A percentile compares a stretch with the other conserved stretches of the same genome.
Conservation (phyloP, 2,113 vertebrate genomes). For the Scomber scombrus region DNA sequence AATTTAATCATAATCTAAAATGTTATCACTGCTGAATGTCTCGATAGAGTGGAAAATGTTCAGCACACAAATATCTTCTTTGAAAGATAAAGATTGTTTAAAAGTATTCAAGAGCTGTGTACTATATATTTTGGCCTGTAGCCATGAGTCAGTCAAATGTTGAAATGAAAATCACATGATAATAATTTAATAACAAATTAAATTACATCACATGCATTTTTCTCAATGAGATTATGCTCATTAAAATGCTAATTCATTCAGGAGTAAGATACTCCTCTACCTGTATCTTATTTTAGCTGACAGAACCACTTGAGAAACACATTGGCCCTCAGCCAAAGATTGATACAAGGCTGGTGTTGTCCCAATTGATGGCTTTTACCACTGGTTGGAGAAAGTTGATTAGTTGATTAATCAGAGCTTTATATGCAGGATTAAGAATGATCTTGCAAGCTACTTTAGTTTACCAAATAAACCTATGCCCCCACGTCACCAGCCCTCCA, state of each 20-base stretch:
- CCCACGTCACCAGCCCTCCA: too few species aligned
- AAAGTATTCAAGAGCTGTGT: neutral
- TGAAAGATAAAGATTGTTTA: neutral
- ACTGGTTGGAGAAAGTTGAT: too few species aligned
- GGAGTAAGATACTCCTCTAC: neutral
- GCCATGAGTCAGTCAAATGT: neutral
- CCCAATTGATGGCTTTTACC: too few species aligned
- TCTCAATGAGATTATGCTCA: constrained; percentile 5
- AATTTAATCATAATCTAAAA: neutral
- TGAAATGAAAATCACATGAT: too few species aligned
- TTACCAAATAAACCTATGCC: too few species aligned
- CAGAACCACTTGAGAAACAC: constrained; percentile 32
- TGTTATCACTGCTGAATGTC: neutral
- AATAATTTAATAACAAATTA: too few species aligned
- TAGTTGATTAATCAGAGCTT: too few species aligned
- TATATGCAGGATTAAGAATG: too few species aligned
- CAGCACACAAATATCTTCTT: neutral
- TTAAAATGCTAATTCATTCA: constrained; percentile 41
- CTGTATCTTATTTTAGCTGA: constrained; percentile 20
- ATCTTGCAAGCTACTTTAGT: too few species aligned
- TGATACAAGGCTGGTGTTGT: too few species aligned
- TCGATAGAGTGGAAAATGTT: neutral
- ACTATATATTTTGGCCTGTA: neutral
- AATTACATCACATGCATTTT: neutral
- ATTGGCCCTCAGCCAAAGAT: too few species aligned